Percentiles rank a stretch among this genome's conserved stretches.
phyloP scores from a whole-genome alignment of 2,797 vertebrate species.

The Galago senegalensis region DNA sequence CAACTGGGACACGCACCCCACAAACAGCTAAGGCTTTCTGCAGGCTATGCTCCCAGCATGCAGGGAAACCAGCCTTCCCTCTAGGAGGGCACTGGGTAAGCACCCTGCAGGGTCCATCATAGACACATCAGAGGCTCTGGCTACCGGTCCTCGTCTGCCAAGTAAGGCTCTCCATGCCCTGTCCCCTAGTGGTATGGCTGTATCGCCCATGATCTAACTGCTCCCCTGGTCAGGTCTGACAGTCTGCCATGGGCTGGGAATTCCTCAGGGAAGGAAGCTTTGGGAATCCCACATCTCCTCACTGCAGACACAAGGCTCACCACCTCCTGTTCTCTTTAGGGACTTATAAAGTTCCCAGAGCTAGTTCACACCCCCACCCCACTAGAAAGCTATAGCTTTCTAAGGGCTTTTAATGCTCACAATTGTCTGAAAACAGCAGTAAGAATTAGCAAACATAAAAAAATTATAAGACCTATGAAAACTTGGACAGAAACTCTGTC shows the following conservation, averaged over 20 bases:
- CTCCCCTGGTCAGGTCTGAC: neutral
- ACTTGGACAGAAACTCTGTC: neutral
- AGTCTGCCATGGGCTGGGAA: neutral
- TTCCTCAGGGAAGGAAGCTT: neutral
- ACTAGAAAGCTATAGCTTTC: neutral
- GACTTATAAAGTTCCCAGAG: too few species aligned
- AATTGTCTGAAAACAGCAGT: neutral
- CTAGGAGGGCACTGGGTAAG: neutral
- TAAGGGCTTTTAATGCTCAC: neutral
- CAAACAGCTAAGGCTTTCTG: neutral
- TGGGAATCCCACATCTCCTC: neutral
- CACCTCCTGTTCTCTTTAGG: neutral
- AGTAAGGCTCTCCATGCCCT: neutral
- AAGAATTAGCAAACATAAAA: neutral
- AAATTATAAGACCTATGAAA: neutral
- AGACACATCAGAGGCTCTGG: neutral
- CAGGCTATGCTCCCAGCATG: fast-evolving
- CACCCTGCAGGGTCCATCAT: neutral
- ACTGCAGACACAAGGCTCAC: neutral
- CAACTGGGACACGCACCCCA: neutral
- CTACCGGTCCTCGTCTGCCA: neutral
- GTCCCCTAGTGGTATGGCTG: neutral
- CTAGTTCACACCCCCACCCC: neutral
- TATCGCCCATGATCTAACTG: too few species aligned
- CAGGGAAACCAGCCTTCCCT: neutral